Base-by-base conservation (phyloP, 1,140 invertebrate species). In the Rhopalosiphum maidis region DNA sequence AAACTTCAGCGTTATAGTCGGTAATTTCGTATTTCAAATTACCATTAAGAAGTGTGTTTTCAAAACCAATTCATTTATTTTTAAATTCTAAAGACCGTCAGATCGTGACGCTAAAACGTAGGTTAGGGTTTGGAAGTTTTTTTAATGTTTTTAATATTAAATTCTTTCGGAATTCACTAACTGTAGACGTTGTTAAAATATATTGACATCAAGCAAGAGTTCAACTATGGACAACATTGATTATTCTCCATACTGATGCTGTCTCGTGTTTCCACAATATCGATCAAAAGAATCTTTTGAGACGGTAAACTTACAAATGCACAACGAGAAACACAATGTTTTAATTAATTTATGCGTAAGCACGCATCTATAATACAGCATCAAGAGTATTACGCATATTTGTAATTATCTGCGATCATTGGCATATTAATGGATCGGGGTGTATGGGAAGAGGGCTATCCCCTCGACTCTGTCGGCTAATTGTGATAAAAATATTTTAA, bases 241-340 rank as follows among this genome's bases (percentile, higher is more conserved):
- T 89, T 89, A 89, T 89, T 89, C 88, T 22, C 23, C 35, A 8
- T 87, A 22, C 30, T 30, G 0, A 1, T 18, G 2, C 23, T 30
- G 1, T 82, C 30, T n/a, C 51, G 22, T 7, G 35, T 54, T 9
- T 35, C n/a, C 2, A 89, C 8, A 51, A 89, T 25, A 8, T 15
- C 21, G n/a, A 88, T 48, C n/a, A 48, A 35, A 51, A n/a, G 48
- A 89, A 89, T 89, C n/a, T 89, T 89, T 89, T 55, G 37, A 6
- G 43, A 11, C 7, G 9, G 35, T 3, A 89, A 89, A 89, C 88
- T 37, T 89, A 55, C 48, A 89, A 55, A 89, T 55, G 51, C 51
- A 35, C 2, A 54, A 2, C 1, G 18, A 23, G 77, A 1, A 87
- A 7, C 15, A 48, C 8, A 86, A 48, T 37, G 9, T 89, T 89